Conservation (phyloP, 2,888 invertebrate genomes). For the Abrostola tripartita region DNA sequence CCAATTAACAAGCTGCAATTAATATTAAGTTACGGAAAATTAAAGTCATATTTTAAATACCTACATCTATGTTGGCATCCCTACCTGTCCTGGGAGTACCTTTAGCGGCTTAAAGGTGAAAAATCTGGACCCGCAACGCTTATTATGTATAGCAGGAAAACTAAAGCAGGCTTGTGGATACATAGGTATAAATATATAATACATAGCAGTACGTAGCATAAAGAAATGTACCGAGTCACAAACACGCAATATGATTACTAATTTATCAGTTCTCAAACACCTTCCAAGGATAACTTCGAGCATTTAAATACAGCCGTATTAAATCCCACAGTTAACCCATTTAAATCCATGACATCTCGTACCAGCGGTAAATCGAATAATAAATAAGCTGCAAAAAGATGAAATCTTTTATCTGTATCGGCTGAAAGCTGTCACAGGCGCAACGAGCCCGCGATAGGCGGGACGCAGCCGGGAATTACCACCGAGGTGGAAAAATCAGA, state of each 20-base stretch:
- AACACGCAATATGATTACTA: background rate
- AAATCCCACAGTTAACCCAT: constrained; percentile 25
- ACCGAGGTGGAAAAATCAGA: constrained; percentile 68
- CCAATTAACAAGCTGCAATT: no score
- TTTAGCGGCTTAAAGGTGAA: no score
- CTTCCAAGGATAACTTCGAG: constrained; percentile 13
- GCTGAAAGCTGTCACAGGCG: constrained; percentile 41
- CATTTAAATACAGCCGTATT: constrained; percentile 28
- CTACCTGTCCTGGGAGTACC: no score
- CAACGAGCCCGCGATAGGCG: constrained; percentile 33
- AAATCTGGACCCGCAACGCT: no score
- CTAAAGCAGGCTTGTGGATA: no score
- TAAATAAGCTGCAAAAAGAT: constrained; percentile 49
- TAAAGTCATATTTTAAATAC: no score
- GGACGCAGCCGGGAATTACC: constrained; percentile 54
- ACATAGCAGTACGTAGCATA: no score
- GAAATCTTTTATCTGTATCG: constrained; percentile 51
- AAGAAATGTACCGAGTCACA: no score
- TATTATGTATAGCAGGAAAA: no score
- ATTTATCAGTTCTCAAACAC: constrained; percentile 1
- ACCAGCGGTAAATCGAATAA: constrained; percentile 34
- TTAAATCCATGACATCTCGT: constrained; percentile 10
- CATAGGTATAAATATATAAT: no score
- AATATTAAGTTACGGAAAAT: no score
- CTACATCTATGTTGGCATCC: no score